A percentile compares a stretch with the other conserved stretches of the same genome.
phyloP scores from a whole-genome alignment of 2,888 invertebrate genomes.

The Andrena praecox region DNA sequence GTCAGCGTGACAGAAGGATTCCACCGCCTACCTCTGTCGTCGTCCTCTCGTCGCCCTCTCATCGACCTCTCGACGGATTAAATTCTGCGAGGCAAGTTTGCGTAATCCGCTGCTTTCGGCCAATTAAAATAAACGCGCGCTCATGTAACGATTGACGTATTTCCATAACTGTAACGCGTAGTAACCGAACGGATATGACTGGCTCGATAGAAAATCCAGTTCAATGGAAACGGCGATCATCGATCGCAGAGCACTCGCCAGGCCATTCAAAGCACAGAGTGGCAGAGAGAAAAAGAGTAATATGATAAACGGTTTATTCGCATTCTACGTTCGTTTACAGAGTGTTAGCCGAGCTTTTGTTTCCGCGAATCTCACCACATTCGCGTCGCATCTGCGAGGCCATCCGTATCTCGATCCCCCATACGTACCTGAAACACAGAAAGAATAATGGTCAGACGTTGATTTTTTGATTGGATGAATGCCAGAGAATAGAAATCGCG shows the following conservation, averaged over 20 bases:
- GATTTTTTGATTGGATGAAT: not conserved
- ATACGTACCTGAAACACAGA: slow-evolving; percentile 77
- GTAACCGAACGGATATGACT: slow-evolving; percentile 41
- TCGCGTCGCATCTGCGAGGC: slow-evolving; percentile 34
- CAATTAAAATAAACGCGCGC: slow-evolving; percentile 25
- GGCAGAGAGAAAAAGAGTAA: slow-evolving; percentile 50
- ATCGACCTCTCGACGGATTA: slow-evolving; percentile 10
- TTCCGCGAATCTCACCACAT: slow-evolving; percentile 66
- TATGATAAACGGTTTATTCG: slow-evolving; percentile 70
- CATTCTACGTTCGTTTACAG: slow-evolving; percentile 69
- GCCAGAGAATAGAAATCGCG: too few relatives aligned
- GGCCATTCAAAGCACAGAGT: slow-evolving; percentile 43
- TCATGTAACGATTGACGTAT: slow-evolving; percentile 3
- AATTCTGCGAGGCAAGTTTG: slow-evolving; percentile 20
- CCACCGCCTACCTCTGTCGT: not conserved
- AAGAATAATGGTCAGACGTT: slow-evolving; percentile 36
- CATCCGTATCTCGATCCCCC: slow-evolving; percentile 13
- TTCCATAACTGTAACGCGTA: slow-evolving; percentile 14
- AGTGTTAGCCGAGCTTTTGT: slow-evolving; percentile 60
- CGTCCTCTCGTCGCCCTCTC: too few relatives aligned
- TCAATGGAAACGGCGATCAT: slow-evolving; percentile 23
- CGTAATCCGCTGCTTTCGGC: slow-evolving; percentile 22
- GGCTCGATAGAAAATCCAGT: slow-evolving; percentile 17
- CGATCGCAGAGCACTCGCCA: slow-evolving; percentile 12
- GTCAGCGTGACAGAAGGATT: slow-evolving; percentile 1